Percentiles rank a stretch among this genome's conserved stretches.
Conservation (phyloP, 1,140 invertebrate species). For the Drosophila bifasciata region DNA sequence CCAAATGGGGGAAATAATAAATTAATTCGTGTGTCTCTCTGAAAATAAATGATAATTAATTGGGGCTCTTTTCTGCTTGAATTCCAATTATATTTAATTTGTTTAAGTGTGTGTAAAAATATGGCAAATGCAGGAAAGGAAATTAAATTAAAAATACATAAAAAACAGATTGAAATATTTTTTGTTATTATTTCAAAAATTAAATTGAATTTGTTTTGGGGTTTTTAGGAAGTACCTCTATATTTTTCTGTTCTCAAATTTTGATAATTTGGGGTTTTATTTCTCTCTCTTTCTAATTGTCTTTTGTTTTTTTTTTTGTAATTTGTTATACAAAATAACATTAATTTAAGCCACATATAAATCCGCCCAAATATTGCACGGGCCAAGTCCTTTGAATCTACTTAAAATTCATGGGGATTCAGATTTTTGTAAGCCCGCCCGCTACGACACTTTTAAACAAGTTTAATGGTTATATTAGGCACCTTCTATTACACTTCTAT, state of each 20-base stretch:
- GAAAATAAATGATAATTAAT: background rate
- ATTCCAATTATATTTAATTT: background rate
- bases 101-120: background rate
- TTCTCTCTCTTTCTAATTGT: too few species aligned
- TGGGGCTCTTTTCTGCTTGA: too few species aligned
- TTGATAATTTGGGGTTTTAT: too few species aligned
- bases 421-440: constrained; percentile 6
- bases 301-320: background rate
- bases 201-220: too few species aligned
- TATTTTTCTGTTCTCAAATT: too few species aligned
- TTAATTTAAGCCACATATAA: background rate
- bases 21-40: background rate
- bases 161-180: too few species aligned
- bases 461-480: constrained; percentile 48
- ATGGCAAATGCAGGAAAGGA: too few species aligned
- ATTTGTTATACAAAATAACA: background rate
- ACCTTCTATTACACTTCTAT: too few species aligned
- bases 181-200: too few species aligned
- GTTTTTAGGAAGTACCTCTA: too few species aligned
- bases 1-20: background rate
- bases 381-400: background rate
- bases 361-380: background rate
- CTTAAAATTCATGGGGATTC: background rate
- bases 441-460: constrained; percentile 20
- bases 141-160: too few species aligned